Percentiles rank a stretch among this genome's conserved stretches.
Evolutionary conservation across 53 echinoderm and acorn worm genomes (phyloP).

Genomic region (Paracentrotus lividus): DNA sequence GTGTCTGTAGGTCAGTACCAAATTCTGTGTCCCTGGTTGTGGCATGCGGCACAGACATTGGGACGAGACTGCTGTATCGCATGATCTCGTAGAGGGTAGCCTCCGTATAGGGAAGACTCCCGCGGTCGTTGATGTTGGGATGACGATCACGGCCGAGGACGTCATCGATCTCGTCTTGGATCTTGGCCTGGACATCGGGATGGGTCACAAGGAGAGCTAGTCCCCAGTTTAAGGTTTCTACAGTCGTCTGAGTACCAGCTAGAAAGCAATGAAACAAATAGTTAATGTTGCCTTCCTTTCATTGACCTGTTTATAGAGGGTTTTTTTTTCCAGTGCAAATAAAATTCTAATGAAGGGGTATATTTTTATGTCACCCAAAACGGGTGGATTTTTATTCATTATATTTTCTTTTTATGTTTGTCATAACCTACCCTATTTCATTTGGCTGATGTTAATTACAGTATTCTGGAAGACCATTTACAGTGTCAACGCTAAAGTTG

Average conservation of each 20-base stretch:
- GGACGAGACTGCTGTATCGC: conserved; percentile 38
- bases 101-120: conserved; percentile 39
- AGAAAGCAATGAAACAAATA: not conserved
- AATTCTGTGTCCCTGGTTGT: conserved; percentile 25
- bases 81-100: conserved; percentile 35
- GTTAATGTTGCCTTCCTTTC: too few species aligned
- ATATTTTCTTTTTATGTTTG: too few species aligned
- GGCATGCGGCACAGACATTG: not conserved
- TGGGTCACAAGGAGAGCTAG: not conserved
- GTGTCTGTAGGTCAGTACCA: too few species aligned
- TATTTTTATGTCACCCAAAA: too few species aligned
- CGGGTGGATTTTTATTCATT: too few species aligned
- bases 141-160: conserved; percentile 14
- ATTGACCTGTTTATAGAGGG: too few species aligned
- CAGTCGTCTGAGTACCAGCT: not conserved
- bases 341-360: too few species aligned
- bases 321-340: too few species aligned
- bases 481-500: too few species aligned
- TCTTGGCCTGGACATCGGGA: conserved; percentile 4
- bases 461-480: too few species aligned
- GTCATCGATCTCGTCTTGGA: conserved; percentile 25
- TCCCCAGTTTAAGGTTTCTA: not conserved
- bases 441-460: too few species aligned
- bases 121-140: conserved; percentile 35
- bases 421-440: too few species aligned